Evolutionary conservation across 2,888 invertebrate genomes (phyloP).

Genomic region (Tetragonisca angustula): DNA sequence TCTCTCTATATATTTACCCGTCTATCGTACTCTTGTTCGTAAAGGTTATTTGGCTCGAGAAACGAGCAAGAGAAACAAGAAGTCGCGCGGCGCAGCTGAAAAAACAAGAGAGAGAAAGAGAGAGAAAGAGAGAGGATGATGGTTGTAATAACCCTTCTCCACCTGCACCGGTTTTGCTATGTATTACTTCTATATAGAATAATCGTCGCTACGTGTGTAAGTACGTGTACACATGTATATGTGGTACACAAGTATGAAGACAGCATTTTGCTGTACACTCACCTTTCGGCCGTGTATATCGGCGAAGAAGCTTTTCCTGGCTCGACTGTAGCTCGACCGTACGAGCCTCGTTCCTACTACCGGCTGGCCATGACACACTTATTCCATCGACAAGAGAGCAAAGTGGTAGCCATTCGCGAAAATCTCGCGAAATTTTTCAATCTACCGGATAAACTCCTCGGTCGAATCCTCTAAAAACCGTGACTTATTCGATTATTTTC

Average conservation of each 20-base stretch:
- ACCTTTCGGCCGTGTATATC: conserved; percentile 72
- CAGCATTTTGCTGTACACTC: conserved; percentile 67
- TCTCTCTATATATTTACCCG: too few species aligned
- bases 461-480: conserved; percentile 7
- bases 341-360: conserved; percentile 76
- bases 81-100: background rate
- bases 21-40: conserved; percentile 51
- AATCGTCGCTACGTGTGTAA: conserved; percentile 1
- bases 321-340: conserved; percentile 70
- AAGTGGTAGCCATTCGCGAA: conserved; percentile 66
- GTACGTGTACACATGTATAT: background rate
- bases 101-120: background rate
- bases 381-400: conserved; percentile 67
- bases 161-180: conserved; percentile 68
- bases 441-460: conserved; percentile 11
- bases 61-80: background rate
- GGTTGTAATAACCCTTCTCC: conserved; percentile 72
- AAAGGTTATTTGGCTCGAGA: conserved; percentile 74
- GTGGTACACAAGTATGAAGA: conserved; percentile 38
- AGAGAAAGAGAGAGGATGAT: conserved; percentile 42
- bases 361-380: conserved; percentile 81
- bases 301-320: conserved; percentile 74
- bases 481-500: conserved; percentile 5
- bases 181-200: conserved; percentile 52
- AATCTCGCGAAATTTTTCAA: conserved; percentile 64